Conservation (phyloP, 2,113 vertebrate species). For the Acinonyx jubatus region DNA sequence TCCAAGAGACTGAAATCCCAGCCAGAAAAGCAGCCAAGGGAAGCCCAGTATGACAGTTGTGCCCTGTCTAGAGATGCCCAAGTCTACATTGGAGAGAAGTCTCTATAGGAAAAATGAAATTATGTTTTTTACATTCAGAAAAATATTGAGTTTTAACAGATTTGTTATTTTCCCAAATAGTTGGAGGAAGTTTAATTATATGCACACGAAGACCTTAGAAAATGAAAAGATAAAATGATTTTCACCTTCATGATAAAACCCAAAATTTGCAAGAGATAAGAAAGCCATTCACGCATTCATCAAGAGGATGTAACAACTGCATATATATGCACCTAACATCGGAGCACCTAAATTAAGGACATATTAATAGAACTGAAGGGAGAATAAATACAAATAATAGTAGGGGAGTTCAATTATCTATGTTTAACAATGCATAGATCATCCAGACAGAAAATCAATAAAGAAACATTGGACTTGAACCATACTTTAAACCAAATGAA, state of each 20-base stretch:
- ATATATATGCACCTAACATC: not conserved
- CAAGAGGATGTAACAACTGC: not conserved
- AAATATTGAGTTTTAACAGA: not conserved
- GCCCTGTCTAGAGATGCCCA: not conserved
- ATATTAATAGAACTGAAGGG: not conserved
- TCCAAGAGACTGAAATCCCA: not conserved
- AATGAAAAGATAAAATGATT: not conserved
- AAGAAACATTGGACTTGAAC: not conserved
- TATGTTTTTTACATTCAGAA: not conserved
- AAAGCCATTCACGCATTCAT: not conserved
- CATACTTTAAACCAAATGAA: not conserved
- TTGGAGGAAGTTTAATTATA: not conserved
- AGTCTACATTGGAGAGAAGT: not conserved
- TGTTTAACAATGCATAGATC: not conserved
- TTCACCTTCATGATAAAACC: not conserved
- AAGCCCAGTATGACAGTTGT: not conserved
- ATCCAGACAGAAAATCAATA: not conserved
- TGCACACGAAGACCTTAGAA: not conserved
- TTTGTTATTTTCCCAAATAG: not conserved
- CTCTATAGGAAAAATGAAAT: not conserved
- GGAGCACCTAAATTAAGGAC: not conserved
- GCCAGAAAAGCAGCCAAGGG: not conserved
- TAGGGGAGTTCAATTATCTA: not conserved
- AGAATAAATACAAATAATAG: not conserved
- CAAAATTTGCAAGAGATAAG: not conserved